Evolutionary conservation across 2,113 vertebrate genomes (phyloP), one percentile per base, ranked within the genome.

Genomic region (Etia nguti): DNA sequence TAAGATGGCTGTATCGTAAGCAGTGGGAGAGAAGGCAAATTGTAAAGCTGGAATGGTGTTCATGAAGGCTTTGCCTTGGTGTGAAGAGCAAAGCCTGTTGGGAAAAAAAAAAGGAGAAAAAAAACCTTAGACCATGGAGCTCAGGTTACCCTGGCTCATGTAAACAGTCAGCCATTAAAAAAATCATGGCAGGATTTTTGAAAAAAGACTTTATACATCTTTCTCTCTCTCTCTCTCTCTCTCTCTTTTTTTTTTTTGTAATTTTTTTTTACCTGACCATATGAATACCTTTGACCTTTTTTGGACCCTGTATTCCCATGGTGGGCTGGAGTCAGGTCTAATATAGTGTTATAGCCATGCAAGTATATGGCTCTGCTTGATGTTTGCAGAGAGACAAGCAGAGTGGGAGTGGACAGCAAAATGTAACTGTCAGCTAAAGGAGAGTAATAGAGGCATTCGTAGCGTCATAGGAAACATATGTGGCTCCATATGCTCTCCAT

Each of bases 401-500:
- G 89, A 90, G 86, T 82, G 81, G 89, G 92, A 94, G 93, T 91
- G 95, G 93, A 95, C 90, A 90, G 90, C 93, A 85, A 91, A 94
- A 95, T 90, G 90, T 95, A 94, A 93, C 96, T 96, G 94, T 96
- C 92, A 95, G 93, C 94, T 95, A 87, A 89, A 94, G 91, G 90
- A 95, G 95, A 95, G 94, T 96, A 96, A 97, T 96, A 95, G 94
- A 92, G 92, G 92, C 92, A 94, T 95, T 95, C 92, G 87, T 79
- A 91, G 92, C 92, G 90, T 95, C 96, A 96, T 96, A 95, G 92
- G 92, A 96, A 96, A 95, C 96, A 96, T 94, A 96, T 96, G 95
- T 94, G 93, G 90, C 88, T 94, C 96, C 95, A 96, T 96, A 95
- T 95, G 94, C 94, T 94, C 90, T 88, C 86, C 81, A 79, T 92